Evolutionary conservation across 2,888 invertebrate species (phyloP), one percentile per base, ranked within the genome.

Genomic region (Cyrtodaria siliqua): DNA sequence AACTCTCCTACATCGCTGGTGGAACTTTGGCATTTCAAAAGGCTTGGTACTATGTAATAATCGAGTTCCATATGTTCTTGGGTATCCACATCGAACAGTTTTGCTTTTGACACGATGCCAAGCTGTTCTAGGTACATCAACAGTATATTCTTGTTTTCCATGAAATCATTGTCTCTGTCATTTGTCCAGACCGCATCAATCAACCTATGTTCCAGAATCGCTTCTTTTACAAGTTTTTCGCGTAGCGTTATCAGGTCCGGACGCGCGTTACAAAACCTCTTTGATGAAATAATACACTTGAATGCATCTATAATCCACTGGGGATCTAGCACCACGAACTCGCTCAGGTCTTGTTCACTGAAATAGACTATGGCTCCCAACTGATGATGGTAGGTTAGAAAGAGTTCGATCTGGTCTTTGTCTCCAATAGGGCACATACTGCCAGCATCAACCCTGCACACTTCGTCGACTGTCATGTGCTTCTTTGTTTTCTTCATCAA

Each of bases 231-330:
- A 0, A 72, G 47, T 18, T 42, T 44, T 2, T 44, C 40, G 47
- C 66, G 47, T 16, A 66, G 40, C 3, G 2, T 20, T 16, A 53
- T 50, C 12, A 53, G 18, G 4, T 26, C n/a, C 6, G 50, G 24
- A 0, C 52, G 24, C 16, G 42, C 40, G 9, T 44, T 47, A 47
- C 64, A 72, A 23, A 66, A 72, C 38, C 53, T 55, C 29, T 50
- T 59, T 16, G 66, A 55, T 26, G 72, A 64, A 2, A 72, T 42
- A 9, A 72, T 64, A 24, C 66, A 72, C 55, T 60, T 72, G 18
- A 72, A 72, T 20, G 72, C 72, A 40, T 72, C 72, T 1, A 64
- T 60, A 0, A 72, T 33, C 44, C 53, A 72, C 40, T 72, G 53
- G 8, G 64, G 59, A 40, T 72, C 47, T 8, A 72, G 55, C 20